Conservation (phyloP, 2,113 vertebrate genomes). For the Acrocephalus kingi region DNA sequence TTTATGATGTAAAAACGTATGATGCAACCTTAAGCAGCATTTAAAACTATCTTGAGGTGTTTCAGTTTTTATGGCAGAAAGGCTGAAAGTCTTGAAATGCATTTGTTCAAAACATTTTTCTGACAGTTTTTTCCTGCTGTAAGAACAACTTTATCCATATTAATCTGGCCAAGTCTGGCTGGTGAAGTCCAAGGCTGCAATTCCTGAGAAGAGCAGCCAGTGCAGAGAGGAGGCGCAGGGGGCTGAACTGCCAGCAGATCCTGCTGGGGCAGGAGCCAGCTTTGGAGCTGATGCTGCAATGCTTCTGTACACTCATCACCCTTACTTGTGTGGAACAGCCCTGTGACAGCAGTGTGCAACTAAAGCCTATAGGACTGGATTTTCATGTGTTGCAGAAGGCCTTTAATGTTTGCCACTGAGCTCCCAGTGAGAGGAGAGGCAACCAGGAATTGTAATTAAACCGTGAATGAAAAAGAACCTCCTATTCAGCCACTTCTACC, state of each 20-base stretch:
- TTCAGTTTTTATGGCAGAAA: constrained; percentile 8
- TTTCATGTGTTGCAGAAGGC: background rate
- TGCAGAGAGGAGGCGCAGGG: background rate
- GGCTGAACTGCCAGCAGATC: background rate
- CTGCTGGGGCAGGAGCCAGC: background rate
- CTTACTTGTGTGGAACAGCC: background rate
- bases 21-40: constrained; percentile 70
- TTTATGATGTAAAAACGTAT: constrained; percentile 75
- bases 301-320: background rate
- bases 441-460: background rate
- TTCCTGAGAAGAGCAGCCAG: background rate
- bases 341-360: background rate
- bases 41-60: constrained; percentile 56
- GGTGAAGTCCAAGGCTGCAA: background rate
- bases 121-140: background rate
- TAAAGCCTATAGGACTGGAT: background rate
- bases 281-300: background rate
- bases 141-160: background rate
- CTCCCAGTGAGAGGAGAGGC: background rate
- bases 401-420: background rate
- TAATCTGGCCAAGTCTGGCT: background rate
- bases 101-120: constrained; percentile 46
- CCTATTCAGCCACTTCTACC: background rate
- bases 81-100: constrained; percentile 2
- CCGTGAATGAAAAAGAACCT: background rate